Percentiles rank a stretch among this genome's conserved stretches.
phyloP scores from a whole-genome alignment of 2,888 invertebrate genomes.

The Nomada hirtipes region DNA sequence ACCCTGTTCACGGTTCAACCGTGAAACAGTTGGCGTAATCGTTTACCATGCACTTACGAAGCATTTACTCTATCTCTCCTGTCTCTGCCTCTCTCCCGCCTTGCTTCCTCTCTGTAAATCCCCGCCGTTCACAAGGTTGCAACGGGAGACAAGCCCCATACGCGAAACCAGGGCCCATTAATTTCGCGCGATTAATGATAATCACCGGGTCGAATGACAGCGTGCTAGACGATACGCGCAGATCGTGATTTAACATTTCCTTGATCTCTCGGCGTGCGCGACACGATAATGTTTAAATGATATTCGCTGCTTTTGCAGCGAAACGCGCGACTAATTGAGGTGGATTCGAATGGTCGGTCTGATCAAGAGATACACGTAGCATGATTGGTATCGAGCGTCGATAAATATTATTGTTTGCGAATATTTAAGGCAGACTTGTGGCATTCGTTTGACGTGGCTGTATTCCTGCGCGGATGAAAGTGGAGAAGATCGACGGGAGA shows the following conservation, averaged over 20 bases:
- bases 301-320: neutral
- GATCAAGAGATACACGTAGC: neutral
- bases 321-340: neutral
- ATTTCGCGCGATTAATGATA: constrained; percentile 63
- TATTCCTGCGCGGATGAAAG: too few species aligned
- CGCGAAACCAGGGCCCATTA: constrained; percentile 43
- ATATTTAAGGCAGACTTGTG: too few species aligned
- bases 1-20: constrained; percentile 47
- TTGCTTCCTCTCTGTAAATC: neutral
- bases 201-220: constrained; percentile 47
- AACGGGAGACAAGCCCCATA: constrained; percentile 2
- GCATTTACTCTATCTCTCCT: constrained; percentile 53
- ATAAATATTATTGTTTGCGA: too few species aligned
- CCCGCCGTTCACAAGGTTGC: neutral
- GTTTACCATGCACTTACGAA: constrained; percentile 67
- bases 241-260: constrained; percentile 36
- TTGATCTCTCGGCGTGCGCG: constrained; percentile 1
- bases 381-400: too few species aligned
- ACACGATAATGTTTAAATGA: constrained; percentile 22
- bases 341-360: neutral
- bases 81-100: neutral
- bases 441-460: too few species aligned
- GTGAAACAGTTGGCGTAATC: constrained; percentile 60
- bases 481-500: too few species aligned
- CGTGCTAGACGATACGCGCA: constrained; percentile 12